phyloP scores from a whole-genome alignment of 2,113 vertebrate genomes.

The Anhinga rufa region DNA sequence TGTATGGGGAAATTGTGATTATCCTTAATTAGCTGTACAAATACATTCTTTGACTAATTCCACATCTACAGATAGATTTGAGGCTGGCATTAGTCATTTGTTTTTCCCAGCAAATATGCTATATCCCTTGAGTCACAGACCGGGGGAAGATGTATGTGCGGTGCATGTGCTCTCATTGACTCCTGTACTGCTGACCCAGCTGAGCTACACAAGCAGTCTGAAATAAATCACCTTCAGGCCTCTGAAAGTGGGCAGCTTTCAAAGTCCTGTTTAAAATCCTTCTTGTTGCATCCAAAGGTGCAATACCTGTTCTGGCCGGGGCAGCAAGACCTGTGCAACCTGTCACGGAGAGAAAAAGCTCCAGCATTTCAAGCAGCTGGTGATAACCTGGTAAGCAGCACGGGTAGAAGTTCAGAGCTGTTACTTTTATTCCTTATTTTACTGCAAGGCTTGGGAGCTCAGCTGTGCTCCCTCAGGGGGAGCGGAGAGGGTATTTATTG shows the following conservation, averaged over 20 bases:
- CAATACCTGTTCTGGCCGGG: slow-evolving; percentile 67
- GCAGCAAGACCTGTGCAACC: slow-evolving; percentile 59
- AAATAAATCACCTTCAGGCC: accelerated
- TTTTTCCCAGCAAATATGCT: background rate
- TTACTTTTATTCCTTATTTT: background rate
- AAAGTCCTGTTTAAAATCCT: accelerated
- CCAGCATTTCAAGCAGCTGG: slow-evolving; percentile 75
- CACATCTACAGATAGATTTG: background rate
- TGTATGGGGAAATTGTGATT: background rate
- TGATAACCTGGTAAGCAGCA: slow-evolving; percentile 64
- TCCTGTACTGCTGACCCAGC: background rate
- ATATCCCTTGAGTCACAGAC: background rate
- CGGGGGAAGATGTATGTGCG: accelerated
- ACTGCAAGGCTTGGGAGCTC: background rate
- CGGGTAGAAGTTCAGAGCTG: background rate
- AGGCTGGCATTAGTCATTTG: background rate
- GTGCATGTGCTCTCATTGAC: accelerated
- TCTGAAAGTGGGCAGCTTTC: accelerated
- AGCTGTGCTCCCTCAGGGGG: background rate
- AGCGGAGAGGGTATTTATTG: background rate
- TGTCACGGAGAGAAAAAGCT: slow-evolving; percentile 72
- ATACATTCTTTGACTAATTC: background rate
- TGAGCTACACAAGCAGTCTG: accelerated
- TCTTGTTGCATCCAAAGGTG: slow-evolving; percentile 51
- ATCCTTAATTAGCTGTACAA: background rate